Percentiles rank a stretch among this genome's conserved stretches.
Evolutionary conservation across 2,888 invertebrate species (phyloP).

Genomic region (Ormyrus rosae): DNA sequence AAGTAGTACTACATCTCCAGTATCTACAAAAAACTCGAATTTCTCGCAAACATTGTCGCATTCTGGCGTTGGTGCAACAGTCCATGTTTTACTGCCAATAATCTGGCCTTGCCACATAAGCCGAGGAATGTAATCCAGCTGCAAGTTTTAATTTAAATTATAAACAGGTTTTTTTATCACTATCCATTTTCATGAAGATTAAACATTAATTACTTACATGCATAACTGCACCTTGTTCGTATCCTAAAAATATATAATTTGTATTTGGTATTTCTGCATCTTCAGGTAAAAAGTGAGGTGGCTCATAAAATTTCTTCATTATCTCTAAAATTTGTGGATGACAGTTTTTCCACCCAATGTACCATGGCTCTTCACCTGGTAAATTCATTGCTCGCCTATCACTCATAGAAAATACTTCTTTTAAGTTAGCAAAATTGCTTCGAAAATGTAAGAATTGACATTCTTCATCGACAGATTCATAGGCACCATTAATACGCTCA

Average conservation of each 20-base stretch:
- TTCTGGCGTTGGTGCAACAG: constrained; percentile 89
- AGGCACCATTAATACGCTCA: constrained; percentile 82
- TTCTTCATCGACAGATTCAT: constrained; percentile 80
- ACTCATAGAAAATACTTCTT: constrained; percentile 88
- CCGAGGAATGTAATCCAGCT: constrained; percentile 93
- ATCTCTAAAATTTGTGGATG: constrained; percentile 86
- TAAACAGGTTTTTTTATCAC: not conserved
- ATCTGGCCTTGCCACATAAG: constrained; percentile 97
- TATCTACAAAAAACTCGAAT: constrained; percentile 87
- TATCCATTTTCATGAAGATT: not conserved
- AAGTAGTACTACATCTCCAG: constrained; percentile 92
- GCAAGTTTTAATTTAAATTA: constrained; percentile 63
- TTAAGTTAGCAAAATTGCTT: constrained; percentile 85
- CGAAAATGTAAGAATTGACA: constrained; percentile 93
- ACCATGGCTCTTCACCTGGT: constrained; percentile 85
- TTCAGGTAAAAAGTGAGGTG: constrained; percentile 90
- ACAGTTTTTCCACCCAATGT: constrained; percentile 95
- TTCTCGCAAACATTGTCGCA: constrained; percentile 87
- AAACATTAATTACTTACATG: constrained; percentile 81
- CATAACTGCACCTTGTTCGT: constrained; percentile 92
- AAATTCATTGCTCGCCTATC: constrained; percentile 80
- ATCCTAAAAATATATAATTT: constrained; percentile 95
- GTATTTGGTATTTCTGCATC: constrained; percentile 92
- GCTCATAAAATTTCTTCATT: constrained; percentile 85
- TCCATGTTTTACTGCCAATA: constrained; percentile 90